phyloP scores from a whole-genome alignment of 2,113 vertebrate genomes.

The Jaculus jaculus region DNA sequence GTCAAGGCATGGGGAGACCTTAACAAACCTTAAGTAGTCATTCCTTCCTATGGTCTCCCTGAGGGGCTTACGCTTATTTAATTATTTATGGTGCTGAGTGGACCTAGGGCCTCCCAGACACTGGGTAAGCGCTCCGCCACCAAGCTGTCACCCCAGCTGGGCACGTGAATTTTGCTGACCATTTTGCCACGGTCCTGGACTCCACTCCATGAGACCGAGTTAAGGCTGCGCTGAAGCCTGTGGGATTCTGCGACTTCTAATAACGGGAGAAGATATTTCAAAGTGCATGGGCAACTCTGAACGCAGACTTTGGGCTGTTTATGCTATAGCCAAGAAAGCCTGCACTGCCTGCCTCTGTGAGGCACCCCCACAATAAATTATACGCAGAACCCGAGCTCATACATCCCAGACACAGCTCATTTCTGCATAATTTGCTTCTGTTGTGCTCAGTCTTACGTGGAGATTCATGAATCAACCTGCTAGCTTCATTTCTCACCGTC shows the following conservation, averaged over 20 bases:
- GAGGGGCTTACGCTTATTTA: background rate
- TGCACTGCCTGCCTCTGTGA: accelerated
- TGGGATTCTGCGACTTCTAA: accelerated
- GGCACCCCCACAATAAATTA: background rate
- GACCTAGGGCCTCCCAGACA: background rate
- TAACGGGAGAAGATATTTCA: too few species aligned
- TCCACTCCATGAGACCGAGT: accelerated
- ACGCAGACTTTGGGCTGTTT: too few species aligned
- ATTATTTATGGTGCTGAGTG: background rate
- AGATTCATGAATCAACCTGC: background rate
- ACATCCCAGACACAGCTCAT: background rate
- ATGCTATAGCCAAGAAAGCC: background rate
- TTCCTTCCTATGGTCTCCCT: accelerated
- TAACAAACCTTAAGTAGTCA: accelerated
- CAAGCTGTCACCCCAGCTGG: background rate
- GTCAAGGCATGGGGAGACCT: accelerated
- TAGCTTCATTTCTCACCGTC: background rate
- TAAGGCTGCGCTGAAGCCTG: accelerated
- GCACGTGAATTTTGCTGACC: accelerated
- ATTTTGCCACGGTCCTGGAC: accelerated
- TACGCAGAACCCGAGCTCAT: background rate
- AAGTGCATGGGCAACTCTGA: accelerated
- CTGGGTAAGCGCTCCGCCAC: background rate
- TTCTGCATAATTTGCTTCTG: slow-evolving; percentile 11
- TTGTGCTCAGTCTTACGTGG: background rate